A percentile compares a stretch with the other conserved stretches of the same genome.
Evolutionary conservation across 2,113 vertebrate genomes (phyloP).

Genomic region (Pomatostomus ruficeps): DNA sequence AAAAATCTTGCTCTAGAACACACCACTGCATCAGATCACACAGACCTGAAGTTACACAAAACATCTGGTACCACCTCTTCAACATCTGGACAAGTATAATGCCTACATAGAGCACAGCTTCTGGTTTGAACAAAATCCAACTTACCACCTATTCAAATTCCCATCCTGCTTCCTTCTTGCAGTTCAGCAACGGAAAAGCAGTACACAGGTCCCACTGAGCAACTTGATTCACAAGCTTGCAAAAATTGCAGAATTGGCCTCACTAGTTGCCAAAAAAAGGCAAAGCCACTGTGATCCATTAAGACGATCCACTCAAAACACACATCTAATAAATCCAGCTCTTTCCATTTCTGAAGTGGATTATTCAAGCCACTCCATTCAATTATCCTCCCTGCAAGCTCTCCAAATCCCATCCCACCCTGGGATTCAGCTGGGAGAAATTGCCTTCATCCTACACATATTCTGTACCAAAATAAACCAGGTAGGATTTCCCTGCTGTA

Average conservation of each 20-base stretch:
- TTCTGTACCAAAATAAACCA: neutral
- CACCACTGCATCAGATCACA: neutral
- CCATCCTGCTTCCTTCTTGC: neutral
- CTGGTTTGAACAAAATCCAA: neutral
- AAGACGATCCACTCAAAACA: neutral
- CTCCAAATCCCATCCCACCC: neutral
- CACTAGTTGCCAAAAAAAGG: neutral
- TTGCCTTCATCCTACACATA: neutral
- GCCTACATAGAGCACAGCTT: neutral
- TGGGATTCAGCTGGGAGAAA: fast-evolving
- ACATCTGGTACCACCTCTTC: neutral
- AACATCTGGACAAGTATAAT: neutral
- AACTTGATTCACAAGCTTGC: neutral
- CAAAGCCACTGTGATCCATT: neutral
- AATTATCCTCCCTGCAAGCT: neutral
- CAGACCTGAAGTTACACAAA: neutral
- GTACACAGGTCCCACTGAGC: neutral
- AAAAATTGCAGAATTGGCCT: neutral
- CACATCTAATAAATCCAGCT: neutral
- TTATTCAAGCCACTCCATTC: neutral
- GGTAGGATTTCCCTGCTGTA: neutral
- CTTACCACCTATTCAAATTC: neutral
- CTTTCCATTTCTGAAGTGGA: neutral
- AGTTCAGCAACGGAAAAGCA: neutral
- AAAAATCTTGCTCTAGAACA: neutral